Conservation (phyloP, 1,140 invertebrate species). For the Dreissena rostriformis region DNA sequence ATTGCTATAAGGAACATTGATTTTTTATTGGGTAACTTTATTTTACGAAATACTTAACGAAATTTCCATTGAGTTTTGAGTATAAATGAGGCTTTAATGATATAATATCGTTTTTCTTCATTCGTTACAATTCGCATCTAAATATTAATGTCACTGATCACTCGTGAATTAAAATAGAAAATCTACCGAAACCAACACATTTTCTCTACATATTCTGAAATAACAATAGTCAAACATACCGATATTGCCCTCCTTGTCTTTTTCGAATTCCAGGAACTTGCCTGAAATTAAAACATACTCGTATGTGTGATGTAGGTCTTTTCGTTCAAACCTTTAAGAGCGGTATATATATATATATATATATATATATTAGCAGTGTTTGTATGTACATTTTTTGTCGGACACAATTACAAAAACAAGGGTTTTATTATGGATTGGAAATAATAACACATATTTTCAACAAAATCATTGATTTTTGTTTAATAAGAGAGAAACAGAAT, state of each 20-base stretch:
- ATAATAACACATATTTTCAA: too few species aligned
- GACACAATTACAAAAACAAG: too few species aligned
- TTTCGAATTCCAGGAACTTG: conserved; percentile 51
- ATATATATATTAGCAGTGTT: too few species aligned
- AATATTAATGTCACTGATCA: background rate
- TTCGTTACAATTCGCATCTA: background rate
- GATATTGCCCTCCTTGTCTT: conserved; percentile 47
- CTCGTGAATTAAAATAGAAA: background rate
- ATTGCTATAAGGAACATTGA: too few species aligned
- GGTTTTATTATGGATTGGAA: too few species aligned
- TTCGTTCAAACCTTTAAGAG: background rate
- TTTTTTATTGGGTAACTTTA: too few species aligned
- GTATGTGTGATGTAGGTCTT: background rate
- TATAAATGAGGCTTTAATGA: background rate
- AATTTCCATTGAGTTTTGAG: background rate
- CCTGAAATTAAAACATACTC: conserved; percentile 22
- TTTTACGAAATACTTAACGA: too few species aligned
- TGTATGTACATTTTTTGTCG: too few species aligned
- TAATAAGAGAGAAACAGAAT: too few species aligned
- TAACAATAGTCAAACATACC: conserved; percentile 9
- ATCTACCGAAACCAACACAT: background rate
- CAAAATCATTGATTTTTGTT: too few species aligned
- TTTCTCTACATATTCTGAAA: background rate
- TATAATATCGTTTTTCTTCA: background rate
- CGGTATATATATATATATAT: background rate